Percentiles rank a stretch among this genome's conserved stretches.
Conservation (phyloP, 1,140 invertebrate genomes). For the Paraescarpia echinospica region DNA sequence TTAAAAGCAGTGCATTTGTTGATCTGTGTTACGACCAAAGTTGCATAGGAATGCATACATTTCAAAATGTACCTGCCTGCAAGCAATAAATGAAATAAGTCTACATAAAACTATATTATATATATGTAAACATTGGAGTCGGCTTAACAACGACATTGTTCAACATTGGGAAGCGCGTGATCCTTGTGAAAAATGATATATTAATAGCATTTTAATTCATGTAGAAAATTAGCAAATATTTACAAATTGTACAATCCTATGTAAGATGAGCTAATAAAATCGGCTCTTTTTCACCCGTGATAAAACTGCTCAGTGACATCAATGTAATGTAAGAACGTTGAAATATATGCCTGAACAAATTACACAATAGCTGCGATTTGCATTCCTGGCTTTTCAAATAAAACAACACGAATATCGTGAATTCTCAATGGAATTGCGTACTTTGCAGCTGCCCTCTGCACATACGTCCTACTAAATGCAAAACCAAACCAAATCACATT, state of each 20-base stretch:
- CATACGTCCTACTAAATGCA: neutral
- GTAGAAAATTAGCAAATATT: neutral
- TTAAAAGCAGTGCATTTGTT: neutral
- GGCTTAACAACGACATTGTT: neutral
- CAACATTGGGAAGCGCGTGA: neutral
- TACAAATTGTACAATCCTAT: neutral
- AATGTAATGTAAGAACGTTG: neutral
- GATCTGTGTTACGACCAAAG: neutral
- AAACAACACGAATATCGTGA: neutral
- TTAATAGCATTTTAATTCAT: neutral
- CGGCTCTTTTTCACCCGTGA: neutral
- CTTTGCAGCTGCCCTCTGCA: neutral
- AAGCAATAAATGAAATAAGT: neutral
- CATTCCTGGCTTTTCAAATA: neutral
- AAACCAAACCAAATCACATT: neutral
- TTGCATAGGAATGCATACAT: conserved; percentile 1
- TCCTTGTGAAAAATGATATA: neutral
- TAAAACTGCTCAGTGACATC: neutral
- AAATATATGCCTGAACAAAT: neutral
- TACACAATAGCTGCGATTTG: neutral
- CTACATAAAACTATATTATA: neutral
- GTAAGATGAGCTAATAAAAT: neutral
- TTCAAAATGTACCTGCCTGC: neutral
- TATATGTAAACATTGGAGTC: neutral
- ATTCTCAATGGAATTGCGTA: neutral